phyloP scores from a whole-genome alignment of 2,888 invertebrate species.

The Helleia helle region DNA sequence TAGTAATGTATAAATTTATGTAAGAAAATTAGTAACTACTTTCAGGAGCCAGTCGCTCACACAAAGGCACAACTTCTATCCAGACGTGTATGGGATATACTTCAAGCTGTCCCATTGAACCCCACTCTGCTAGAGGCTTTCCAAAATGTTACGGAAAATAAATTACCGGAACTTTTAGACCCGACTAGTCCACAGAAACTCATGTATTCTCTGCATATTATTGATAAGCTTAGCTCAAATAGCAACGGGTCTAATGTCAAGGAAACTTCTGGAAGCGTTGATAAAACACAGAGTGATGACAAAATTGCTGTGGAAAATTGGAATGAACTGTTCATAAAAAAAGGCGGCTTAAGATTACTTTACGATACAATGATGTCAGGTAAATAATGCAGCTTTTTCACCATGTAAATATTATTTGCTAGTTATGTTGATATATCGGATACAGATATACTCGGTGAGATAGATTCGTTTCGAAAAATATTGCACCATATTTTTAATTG shows the following conservation, averaged over 20 bases:
- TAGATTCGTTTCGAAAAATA: too few relatives aligned
- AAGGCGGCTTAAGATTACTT: slow-evolving; percentile 89
- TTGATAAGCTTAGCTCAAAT: slow-evolving; percentile 67
- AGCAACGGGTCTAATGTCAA: slow-evolving; percentile 40
- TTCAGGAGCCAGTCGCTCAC: slow-evolving; percentile 80
- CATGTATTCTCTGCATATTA: slow-evolving; percentile 95
- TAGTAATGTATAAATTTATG: too few relatives aligned
- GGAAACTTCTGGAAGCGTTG: slow-evolving; percentile 34
- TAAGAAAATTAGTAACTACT: too few relatives aligned
- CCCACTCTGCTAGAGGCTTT: slow-evolving; percentile 89
- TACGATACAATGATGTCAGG: slow-evolving; percentile 95
- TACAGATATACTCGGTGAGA: too few relatives aligned
- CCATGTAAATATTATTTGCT: too few relatives aligned
- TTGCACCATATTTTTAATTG: too few relatives aligned
- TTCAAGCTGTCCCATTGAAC: slow-evolving; percentile 93
- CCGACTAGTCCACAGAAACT: slow-evolving; percentile 93
- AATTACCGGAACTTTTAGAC: slow-evolving; percentile 84
- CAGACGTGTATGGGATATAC: slow-evolving; percentile 94
- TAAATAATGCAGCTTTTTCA: slow-evolving; percentile 20
- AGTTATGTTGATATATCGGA: too few relatives aligned
- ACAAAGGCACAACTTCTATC: slow-evolving; percentile 93
- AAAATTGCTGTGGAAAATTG: slow-evolving; percentile 67
- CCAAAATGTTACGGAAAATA: slow-evolving; percentile 80
- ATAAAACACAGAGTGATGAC: slow-evolving; percentile 40
- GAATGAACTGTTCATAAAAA: slow-evolving; percentile 87